A percentile compares a stretch with the other conserved stretches of the same genome.
phyloP scores from a whole-genome alignment of 30 jellyfish, hydroid and myxozoan genomes.

The Nemopilema nomurai region DNA sequence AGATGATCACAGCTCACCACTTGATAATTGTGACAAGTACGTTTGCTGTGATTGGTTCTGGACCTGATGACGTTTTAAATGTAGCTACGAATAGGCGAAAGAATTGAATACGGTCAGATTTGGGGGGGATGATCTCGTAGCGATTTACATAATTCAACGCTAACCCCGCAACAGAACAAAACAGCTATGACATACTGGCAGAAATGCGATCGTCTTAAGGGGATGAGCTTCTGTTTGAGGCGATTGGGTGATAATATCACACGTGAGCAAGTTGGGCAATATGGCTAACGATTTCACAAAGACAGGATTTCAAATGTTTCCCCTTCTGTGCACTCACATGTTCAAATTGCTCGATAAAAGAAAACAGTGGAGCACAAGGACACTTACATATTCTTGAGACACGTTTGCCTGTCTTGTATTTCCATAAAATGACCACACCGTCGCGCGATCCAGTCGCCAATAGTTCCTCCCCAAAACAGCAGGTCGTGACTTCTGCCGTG shows the following conservation, averaged over 20 bases:
- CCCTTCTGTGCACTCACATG: too few relatives aligned
- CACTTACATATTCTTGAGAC: slow-evolving; percentile 75
- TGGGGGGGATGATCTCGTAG: not conserved
- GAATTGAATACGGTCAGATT: not conserved
- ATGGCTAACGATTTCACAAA: not conserved
- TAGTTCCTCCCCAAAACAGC: slow-evolving; percentile 77
- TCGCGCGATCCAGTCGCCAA: slow-evolving; percentile 88
- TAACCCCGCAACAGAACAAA: not conserved
- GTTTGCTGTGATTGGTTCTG: not conserved
- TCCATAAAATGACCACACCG: slow-evolving; percentile 80
- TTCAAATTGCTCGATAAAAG: too few relatives aligned
- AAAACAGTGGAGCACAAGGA: not conserved
- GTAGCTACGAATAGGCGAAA: not conserved
- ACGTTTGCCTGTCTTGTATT: slow-evolving; percentile 69
- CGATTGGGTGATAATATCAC: not conserved
- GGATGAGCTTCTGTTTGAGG: not conserved
- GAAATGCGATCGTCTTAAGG: not conserved
- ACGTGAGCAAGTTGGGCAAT: not conserved
- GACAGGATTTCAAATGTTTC: not conserved
- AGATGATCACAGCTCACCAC: too few relatives aligned
- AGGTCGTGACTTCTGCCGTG: slow-evolving; percentile 82
- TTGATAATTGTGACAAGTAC: not conserved
- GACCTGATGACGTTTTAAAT: not conserved
- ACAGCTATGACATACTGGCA: not conserved
- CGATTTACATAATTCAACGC: not conserved